Evolutionary conservation across 2,113 vertebrate species (phyloP).

Genomic region (Mastomys natalensis): DNA sequence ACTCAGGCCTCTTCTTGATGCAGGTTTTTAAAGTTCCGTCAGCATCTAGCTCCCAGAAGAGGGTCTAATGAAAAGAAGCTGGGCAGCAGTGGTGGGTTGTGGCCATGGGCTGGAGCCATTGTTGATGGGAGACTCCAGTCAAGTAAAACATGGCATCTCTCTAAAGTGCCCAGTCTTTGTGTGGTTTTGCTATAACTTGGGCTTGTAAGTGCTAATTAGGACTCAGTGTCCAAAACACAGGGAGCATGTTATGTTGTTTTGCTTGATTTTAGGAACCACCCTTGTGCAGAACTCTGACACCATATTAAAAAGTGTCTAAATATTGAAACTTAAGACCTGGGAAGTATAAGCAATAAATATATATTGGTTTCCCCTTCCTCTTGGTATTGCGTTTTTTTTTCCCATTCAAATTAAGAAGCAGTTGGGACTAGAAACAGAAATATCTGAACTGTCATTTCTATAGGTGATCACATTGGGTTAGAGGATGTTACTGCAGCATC

Average conservation of each 20-base stretch:
- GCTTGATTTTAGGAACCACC: background rate
- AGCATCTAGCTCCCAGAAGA: background rate
- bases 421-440: constrained; percentile 4
- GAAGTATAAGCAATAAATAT: background rate
- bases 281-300: constrained; percentile 3
- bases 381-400: background rate
- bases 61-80: background rate
- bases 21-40: background rate
- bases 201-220: background rate
- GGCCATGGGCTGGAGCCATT: background rate
- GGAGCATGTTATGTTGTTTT: background rate
- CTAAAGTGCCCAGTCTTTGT: background rate
- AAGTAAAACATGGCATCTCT: background rate
- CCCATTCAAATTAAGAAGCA: background rate
- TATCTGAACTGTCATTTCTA: background rate
- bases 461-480: background rate
- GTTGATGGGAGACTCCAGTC: background rate
- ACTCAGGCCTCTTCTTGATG: background rate
- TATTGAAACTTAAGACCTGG: background rate
- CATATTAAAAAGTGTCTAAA: background rate
- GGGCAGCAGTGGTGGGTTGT: background rate
- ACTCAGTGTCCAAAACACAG: background rate
- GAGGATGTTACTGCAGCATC: background rate
- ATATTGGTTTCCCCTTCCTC: background rate
- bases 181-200: background rate